Conservation (phyloP, 2,888 invertebrate genomes). For the Hemithea aestivaria region DNA sequence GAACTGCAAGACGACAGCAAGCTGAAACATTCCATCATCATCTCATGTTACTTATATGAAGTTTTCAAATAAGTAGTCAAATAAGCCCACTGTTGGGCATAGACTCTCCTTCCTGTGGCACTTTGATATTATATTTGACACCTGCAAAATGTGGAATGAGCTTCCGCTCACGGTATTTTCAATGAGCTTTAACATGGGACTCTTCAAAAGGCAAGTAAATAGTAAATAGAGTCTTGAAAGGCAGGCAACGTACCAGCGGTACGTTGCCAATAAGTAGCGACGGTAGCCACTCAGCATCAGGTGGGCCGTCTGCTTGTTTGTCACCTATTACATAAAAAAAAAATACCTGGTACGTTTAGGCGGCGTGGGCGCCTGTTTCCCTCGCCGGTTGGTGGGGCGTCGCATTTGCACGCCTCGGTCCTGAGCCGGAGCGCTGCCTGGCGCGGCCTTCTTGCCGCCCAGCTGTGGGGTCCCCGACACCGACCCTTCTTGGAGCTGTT, state of each 20-base stretch:
- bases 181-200: too few relatives aligned
- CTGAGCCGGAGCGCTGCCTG: conserved; percentile 58
- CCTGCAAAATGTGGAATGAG: too few relatives aligned
- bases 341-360: conserved; percentile 94
- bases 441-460: conserved; percentile 52
- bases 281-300: too few relatives aligned
- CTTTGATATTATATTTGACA: not conserved
- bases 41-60: too few relatives aligned
- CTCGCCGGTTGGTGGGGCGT: conserved; percentile 91
- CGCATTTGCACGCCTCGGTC: conserved; percentile 91
- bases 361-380: conserved; percentile 96
- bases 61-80: too few relatives aligned
- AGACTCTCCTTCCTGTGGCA: conserved; percentile 1
- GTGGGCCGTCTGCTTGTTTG: too few relatives aligned
- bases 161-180: too few relatives aligned
- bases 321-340: not conserved
- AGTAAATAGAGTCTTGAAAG: too few relatives aligned
- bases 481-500: conserved; percentile 86
- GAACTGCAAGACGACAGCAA: conserved; percentile 90
- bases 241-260: too few relatives aligned
- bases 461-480: conserved; percentile 41
- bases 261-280: too few relatives aligned
- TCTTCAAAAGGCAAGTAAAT: too few relatives aligned
- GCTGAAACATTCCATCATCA: conserved; percentile 58
- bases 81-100: too few relatives aligned